phyloP scores from a whole-genome alignment of 2,797 vertebrate genomes.

The Lemur catta region DNA sequence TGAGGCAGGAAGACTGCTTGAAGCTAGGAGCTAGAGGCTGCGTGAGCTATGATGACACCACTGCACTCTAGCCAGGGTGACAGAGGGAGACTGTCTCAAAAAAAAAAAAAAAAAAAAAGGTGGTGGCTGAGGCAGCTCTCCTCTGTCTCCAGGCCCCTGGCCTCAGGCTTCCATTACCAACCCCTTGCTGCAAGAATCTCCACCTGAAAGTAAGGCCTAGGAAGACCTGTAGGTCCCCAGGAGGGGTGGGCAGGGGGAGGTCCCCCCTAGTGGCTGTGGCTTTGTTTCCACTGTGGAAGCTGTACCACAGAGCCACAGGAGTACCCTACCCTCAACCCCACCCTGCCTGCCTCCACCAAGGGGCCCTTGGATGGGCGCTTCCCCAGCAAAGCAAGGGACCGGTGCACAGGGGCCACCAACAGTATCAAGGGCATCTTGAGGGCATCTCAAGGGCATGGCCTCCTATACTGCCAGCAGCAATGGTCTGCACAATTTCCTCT shows the following conservation, averaged over 20 bases:
- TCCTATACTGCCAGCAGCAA: background rate
- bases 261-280: background rate
- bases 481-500: background rate
- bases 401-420: background rate
- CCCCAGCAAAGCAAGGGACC: background rate
- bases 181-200: background rate
- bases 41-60: background rate
- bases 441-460: background rate
- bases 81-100: background rate
- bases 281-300: background rate
- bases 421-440: background rate
- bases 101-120: background rate
- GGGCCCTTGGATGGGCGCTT: background rate
- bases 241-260: background rate
- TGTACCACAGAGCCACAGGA: slow-evolving; percentile 4
- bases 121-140: background rate
- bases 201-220: background rate
- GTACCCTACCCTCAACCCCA: background rate
- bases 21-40: background rate
- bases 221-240: background rate
- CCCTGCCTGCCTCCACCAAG: background rate
- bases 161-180: background rate
- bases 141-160: background rate
- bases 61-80: background rate
- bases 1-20: background rate